These are phyloP conservation scores for Hippopotamyrus pictus DNA, from an alignment of 2,797 vertebrate species.

Conservation along the genomic window DNA sequence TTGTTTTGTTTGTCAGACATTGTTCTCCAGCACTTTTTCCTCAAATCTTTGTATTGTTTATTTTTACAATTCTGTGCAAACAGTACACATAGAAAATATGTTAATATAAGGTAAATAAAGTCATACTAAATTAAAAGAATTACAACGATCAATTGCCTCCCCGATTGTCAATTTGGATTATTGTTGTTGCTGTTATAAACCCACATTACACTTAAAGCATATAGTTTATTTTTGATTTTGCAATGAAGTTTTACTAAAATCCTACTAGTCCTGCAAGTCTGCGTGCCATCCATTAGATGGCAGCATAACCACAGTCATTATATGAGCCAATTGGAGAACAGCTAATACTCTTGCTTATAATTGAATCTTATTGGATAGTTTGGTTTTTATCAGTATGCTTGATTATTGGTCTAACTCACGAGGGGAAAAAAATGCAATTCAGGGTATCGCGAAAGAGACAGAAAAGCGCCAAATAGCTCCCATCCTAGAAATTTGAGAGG, in stretches of 20 bases:
- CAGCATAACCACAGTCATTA: background rate
- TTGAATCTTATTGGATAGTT: background rate
- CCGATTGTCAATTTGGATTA: background rate
- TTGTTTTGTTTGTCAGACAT: background rate
- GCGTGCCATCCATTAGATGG: constrained; percentile 27
- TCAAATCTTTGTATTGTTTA: background rate
- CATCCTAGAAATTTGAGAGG: background rate
- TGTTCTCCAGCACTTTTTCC: background rate
- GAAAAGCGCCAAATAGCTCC: background rate
- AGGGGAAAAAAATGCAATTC: background rate
- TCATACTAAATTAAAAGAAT: background rate
- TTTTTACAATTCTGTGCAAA: background rate
- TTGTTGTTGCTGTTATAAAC: background rate
- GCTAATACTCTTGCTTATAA: background rate
- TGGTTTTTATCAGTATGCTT: background rate
- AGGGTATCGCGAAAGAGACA: background rate
- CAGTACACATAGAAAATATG: background rate
- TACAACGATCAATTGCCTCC: background rate
- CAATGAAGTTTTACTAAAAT: background rate
- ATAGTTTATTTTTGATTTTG: background rate
- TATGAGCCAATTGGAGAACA: background rate
- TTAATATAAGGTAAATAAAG: background rate
- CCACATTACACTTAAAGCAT: background rate
- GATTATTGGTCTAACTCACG: background rate
- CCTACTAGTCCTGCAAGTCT: background rate